Conservation (phyloP, 2,888 invertebrate species). For the Melanchra persicariae region DNA sequence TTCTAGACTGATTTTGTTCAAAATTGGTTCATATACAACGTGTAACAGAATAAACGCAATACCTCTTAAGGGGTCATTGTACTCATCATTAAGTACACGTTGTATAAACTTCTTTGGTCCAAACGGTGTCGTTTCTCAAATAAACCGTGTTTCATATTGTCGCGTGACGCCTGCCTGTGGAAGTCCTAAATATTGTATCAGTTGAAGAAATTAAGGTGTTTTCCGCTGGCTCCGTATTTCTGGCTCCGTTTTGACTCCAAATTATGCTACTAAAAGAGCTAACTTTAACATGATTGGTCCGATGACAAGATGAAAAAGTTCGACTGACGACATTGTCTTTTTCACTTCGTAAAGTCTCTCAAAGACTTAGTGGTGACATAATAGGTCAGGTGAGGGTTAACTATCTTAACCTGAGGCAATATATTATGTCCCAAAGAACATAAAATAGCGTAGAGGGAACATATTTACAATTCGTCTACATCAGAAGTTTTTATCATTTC, state of each 20-base stretch:
- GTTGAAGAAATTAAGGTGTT: neutral
- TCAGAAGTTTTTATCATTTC: slow-evolving; percentile 54
- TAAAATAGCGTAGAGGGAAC: slow-evolving; percentile 38
- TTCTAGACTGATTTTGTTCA: no score
- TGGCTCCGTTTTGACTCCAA: neutral
- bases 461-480: slow-evolving; percentile 61
- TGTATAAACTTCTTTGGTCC: no score
- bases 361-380: neutral
- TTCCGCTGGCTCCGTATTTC: neutral
- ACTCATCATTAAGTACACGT: no score
- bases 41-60: no score
- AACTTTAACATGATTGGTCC: neutral
- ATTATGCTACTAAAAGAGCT: neutral
- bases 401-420: neutral
- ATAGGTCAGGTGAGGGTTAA: slow-evolving; percentile 19
- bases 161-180: neutral
- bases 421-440: slow-evolving; percentile 14
- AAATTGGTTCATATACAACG: no score
- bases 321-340: neutral
- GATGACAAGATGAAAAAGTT: neutral
- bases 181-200: neutral
- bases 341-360: neutral
- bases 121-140: no score
- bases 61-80: no score
- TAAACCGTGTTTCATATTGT: neutral